Conservation (phyloP, 2,888 invertebrate species). For the Sisyra nigra region DNA sequence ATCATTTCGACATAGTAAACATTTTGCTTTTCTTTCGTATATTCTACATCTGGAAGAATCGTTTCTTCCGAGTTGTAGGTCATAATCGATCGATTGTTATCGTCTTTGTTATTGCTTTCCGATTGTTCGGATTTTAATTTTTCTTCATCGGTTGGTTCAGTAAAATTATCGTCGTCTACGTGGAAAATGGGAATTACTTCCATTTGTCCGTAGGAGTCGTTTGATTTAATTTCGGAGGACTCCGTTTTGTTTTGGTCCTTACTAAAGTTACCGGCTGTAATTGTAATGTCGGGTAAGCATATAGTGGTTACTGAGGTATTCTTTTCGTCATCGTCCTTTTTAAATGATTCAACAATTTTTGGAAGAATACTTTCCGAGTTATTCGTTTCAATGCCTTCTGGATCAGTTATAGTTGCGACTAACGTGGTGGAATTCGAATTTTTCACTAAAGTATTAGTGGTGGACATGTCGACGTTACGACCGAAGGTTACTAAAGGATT, state of each 20-base stretch:
- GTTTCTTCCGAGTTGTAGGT: not conserved
- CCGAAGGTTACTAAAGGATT: too few relatives aligned
- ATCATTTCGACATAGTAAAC: too few relatives aligned
- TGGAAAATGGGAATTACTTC: constrained; percentile 3
- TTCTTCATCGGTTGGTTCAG: not conserved
- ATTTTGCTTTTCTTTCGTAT: not conserved
- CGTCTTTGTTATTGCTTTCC: not conserved
- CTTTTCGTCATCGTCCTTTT: too few relatives aligned
- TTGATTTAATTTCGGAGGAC: not conserved
- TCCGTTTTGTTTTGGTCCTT: not conserved
- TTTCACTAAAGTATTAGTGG: too few relatives aligned
- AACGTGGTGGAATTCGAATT: not conserved
- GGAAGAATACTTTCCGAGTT: not conserved
- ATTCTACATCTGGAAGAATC: not conserved
- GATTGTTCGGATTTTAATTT: not conserved
- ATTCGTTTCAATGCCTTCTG: not conserved
- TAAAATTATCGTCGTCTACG: not conserved
- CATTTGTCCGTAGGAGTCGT: not conserved
- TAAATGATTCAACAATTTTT: too few relatives aligned
- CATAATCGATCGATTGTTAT: not conserved
- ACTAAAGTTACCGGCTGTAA: not conserved
- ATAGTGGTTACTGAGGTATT: not conserved
- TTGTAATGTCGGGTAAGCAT: not conserved
- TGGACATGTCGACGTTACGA: too few relatives aligned
- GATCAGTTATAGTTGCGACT: not conserved